A percentile compares a stretch with the other conserved stretches of the same genome.
These are phyloP conservation scores for Poliocrania exsul DNA, from an alignment of 2,797 vertebrate species.

Conservation along the genomic window DNA sequence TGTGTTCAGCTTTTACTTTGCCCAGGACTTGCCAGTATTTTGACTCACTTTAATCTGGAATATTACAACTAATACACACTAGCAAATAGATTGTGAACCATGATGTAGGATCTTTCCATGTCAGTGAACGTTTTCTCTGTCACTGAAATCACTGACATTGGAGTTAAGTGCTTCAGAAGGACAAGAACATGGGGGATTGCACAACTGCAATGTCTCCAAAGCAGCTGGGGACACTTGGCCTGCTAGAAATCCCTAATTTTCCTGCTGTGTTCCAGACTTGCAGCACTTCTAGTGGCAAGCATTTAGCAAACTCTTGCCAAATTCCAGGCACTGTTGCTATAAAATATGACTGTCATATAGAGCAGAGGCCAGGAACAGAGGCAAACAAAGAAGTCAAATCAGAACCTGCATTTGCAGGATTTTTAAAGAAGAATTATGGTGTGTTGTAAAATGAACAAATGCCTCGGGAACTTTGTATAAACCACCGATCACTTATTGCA, in stretches of 20 bases:
- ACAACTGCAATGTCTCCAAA: neutral
- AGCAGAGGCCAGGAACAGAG: neutral
- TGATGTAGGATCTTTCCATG: neutral
- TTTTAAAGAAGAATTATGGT: constrained; percentile 11
- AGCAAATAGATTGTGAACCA: neutral
- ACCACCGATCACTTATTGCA: neutral
- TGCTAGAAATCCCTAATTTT: neutral
- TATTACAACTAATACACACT: neutral
- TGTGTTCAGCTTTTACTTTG: neutral
- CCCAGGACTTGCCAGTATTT: neutral
- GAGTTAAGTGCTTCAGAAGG: neutral
- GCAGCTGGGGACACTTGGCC: neutral
- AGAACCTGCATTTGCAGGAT: neutral
- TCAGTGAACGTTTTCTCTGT: neutral
- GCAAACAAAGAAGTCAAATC: constrained; percentile 6
- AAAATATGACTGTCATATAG: neutral
- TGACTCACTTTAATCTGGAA: neutral
- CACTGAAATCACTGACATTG: neutral
- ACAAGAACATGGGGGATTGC: neutral
- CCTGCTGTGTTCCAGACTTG: neutral
- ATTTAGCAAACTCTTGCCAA: neutral
- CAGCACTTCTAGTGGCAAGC: neutral
- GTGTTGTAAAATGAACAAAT: constrained; percentile 33
- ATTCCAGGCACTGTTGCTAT: neutral
- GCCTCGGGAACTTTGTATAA: constrained; percentile 28